phyloP scores from a whole-genome alignment of 2,888 invertebrate species.

The Asteroscopus sphinx region DNA sequence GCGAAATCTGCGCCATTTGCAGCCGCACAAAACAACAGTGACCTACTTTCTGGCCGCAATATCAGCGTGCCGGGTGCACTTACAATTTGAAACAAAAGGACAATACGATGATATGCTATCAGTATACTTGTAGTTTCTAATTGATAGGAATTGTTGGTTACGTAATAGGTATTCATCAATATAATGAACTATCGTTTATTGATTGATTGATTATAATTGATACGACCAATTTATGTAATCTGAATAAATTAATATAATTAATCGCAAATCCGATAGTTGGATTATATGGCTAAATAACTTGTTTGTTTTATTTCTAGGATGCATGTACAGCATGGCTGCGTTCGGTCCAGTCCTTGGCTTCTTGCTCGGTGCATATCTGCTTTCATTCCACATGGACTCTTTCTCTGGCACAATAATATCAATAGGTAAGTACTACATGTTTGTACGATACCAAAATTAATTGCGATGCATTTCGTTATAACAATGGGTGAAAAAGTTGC shows the following conservation, averaged over 20 bases:
- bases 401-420: constrained; percentile 93
- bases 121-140: constrained; percentile 8
- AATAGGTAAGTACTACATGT: constrained; percentile 89
- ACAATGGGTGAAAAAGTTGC: too few species aligned
- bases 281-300: background rate
- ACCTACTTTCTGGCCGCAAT: constrained; percentile 79
- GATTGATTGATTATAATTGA: background rate
- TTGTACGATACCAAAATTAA: too few species aligned
- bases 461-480: too few species aligned
- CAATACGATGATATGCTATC: constrained; percentile 37
- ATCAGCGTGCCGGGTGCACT: constrained; percentile 56
- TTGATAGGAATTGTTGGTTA: constrained; percentile 28
- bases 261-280: too few species aligned
- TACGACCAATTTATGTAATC: background rate
- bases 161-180: constrained; percentile 18
- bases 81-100: constrained; percentile 54
- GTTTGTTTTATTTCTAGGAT: constrained; percentile 90
- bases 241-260: background rate
- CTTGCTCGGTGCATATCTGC: constrained; percentile 96
- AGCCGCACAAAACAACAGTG: constrained; percentile 72
- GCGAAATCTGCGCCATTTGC: constrained; percentile 73
- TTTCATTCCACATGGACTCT: constrained; percentile 97
- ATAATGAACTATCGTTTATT: constrained; percentile 2
- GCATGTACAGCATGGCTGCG: constrained; percentile 99
- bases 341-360: constrained; percentile 99